A percentile compares a stretch with the other conserved stretches of the same genome.
Evolutionary conservation across 1,140 invertebrate genomes (phyloP).

Genomic region (Physella acuta): DNA sequence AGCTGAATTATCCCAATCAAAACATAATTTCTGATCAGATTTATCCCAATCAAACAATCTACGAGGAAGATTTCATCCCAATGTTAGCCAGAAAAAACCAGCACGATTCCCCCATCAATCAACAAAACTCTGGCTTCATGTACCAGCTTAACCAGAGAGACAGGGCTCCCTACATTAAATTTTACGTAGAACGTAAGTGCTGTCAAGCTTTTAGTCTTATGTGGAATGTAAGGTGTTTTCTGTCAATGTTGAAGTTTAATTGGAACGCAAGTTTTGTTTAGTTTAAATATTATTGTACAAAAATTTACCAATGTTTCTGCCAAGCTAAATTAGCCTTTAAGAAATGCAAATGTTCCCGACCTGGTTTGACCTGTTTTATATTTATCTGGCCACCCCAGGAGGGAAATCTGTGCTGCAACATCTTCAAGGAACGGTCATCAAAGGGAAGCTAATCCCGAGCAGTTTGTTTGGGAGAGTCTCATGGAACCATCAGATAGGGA

Average conservation of each 20-base stretch:
- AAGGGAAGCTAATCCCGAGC: constrained; percentile 15
- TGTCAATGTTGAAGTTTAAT: too few species aligned
- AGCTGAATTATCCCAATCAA: too few species aligned
- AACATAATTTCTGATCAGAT: constrained; percentile 25
- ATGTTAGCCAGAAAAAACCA: constrained; percentile 33
- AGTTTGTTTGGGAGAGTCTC: constrained; percentile 19
- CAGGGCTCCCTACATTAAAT: constrained; percentile 30
- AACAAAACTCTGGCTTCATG: constrained; percentile 8
- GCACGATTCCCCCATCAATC: constrained; percentile 2
- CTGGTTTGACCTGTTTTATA: too few species aligned
- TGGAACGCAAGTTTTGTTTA: too few species aligned
- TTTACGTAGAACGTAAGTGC: constrained; percentile 30
- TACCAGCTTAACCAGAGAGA: constrained; percentile 36
- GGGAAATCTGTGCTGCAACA: constrained; percentile 23
- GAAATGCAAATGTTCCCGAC: too few species aligned
- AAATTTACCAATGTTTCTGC: too few species aligned
- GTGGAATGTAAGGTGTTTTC: too few species aligned
- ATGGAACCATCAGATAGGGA: constrained; percentile 12
- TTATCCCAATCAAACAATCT: constrained; percentile 42
- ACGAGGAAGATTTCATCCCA: constrained; percentile 28
- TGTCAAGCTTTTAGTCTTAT: too few species aligned
- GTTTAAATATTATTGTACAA: too few species aligned
- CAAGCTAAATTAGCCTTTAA: too few species aligned
- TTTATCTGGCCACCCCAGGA: constrained; percentile 14
- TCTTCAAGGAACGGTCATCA: constrained; percentile 23